phyloP scores from a whole-genome alignment of 1,140 invertebrate species.

The Heliconius hermathena region DNA sequence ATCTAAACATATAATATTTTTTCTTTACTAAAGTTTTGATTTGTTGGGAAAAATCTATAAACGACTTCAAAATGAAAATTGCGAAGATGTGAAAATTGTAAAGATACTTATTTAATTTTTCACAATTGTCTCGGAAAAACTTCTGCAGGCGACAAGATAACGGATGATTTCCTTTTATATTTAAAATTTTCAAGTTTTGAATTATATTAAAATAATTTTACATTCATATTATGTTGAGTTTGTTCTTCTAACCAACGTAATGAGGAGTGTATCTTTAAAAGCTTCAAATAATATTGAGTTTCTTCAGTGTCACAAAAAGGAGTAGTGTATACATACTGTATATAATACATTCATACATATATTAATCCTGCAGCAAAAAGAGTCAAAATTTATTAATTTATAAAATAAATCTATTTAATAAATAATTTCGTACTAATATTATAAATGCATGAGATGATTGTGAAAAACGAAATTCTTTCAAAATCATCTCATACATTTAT shows the following conservation, averaged over 20 bases:
- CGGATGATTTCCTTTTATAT: slow-evolving; percentile 6
- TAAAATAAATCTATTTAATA: background rate
- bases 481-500: background rate
- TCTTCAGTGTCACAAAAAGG: background rate
- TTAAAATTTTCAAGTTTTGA: background rate
- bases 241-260: slow-evolving; percentile 1
- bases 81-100: background rate
- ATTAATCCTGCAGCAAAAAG: no score
- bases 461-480: background rate
- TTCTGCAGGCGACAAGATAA: background rate
- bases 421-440: no score
- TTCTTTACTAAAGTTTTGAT: no score
- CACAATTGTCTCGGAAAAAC: slow-evolving; percentile 1
- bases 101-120: slow-evolving; percentile 7
- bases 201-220: background rate
- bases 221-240: background rate
- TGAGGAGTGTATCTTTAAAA: background rate
- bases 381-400: no score
- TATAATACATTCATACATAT: no score
- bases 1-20: no score
- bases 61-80: background rate
- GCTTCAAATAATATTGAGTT: background rate
- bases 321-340: no score
- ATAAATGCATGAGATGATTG: no score
- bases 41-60: no score